Evolutionary conservation across 1,140 invertebrate genomes (phyloP), one percentile per base, ranked within the genome.

Genomic region (Matsumurasca onukii): DNA sequence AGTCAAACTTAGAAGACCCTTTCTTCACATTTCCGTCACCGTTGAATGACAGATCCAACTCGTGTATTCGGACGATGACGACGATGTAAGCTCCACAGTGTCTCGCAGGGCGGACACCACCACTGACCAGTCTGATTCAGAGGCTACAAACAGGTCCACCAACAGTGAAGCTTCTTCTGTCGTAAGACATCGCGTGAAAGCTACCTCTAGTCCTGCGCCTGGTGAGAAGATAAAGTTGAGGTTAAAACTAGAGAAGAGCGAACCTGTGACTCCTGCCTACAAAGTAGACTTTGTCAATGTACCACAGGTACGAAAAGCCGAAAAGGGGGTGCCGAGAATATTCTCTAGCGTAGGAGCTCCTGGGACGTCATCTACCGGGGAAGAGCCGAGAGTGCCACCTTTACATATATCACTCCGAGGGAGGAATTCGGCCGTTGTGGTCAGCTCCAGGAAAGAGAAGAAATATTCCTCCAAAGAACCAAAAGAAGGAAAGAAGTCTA

Each of bases 341-440:
- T 78, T 80, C 67, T 65, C 67, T 39, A 34, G 55, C 9, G 29
- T 13, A 20, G 55, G 55, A 61, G 67, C 51, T 17, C 27, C 57
- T 9, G 51, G 61, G 9, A 31, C 48, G 1, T 48, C 51, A 0
- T 27, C 30, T 12, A 45, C 34, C 34, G 62, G 31, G 24, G 67
- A 51, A 68, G 92, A 94, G 74, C 88, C 90, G 0, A 82, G 92
- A 68, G 93, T 96, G 22, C 93, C 94, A 25, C 93, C 93, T 1
- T 81, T 96, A 74, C 93, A 95, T 76, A 95, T 96, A 74, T 93
- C 92, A 62, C 80, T 96, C 57, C 83, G 92, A 70, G 93, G 93
- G 9, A 82, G 91, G 52, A 94, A 94, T 80, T 90, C 91, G 17
- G 91, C 90, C n/a, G 91, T 95, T 31, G 93, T 95, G 61, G 91